phyloP scores from a whole-genome alignment of 2,888 invertebrate genomes.

The Idaea aversata region DNA sequence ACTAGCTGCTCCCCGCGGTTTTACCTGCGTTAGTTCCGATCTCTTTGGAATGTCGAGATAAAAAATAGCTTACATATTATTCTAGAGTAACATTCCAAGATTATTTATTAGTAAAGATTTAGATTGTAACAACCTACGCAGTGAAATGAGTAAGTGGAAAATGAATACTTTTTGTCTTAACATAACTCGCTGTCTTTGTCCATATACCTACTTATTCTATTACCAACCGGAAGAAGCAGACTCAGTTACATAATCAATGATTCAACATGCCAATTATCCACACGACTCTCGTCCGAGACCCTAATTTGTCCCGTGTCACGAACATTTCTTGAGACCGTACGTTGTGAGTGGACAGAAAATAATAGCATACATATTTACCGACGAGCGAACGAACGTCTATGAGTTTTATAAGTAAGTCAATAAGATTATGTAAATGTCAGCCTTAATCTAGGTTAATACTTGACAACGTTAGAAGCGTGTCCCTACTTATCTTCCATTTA shows the following conservation, averaged over 20 bases:
- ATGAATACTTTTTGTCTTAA: neutral
- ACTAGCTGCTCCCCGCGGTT: neutral
- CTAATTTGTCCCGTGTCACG: neutral
- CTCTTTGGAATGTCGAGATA: no score
- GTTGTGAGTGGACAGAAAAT: neutral
- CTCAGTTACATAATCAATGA: slow-evolving; percentile 1
- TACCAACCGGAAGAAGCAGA: neutral
- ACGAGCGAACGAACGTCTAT: neutral
- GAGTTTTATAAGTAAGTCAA: slow-evolving; percentile 21
- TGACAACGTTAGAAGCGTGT: slow-evolving; percentile 22
- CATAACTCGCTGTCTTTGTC: neutral
- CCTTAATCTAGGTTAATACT: slow-evolving; percentile 28
- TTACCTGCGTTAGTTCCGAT: no score
- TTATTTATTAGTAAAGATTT: no score
- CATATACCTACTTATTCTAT: neutral
- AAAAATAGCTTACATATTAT: no score
- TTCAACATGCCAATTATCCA: neutral
- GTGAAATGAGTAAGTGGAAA: neutral
- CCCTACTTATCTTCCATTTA: slow-evolving; percentile 26
- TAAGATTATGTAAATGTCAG: slow-evolving; percentile 26
- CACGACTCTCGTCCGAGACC: neutral
- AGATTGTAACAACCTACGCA: no score
- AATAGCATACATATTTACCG: neutral
- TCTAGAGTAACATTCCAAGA: no score
- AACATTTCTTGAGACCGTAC: neutral